Percentiles rank a stretch among this genome's conserved stretches.
These are phyloP conservation scores for Sebastes umbrosus DNA, from an alignment of 2,797 vertebrate genomes.

Conservation along the genomic window DNA sequence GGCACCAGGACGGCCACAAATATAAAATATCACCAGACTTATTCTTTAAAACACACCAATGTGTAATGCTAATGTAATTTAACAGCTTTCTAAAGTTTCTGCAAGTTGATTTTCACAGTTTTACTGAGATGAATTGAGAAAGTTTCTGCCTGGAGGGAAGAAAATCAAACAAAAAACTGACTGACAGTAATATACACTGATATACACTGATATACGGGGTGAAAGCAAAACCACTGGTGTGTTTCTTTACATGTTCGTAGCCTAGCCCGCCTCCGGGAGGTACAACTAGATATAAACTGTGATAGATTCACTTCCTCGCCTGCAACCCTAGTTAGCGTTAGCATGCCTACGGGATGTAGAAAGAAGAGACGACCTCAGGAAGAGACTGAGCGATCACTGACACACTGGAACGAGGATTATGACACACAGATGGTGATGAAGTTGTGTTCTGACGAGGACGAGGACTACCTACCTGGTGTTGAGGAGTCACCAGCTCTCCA, in stretches of 20 bases:
- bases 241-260: background rate
- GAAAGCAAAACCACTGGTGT: background rate
- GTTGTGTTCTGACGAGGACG: background rate
- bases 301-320: background rate
- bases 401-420: background rate
- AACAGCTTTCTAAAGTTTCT: background rate
- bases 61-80: background rate
- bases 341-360: slow-evolving; percentile 6
- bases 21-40: background rate
- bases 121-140: background rate
- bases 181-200: background rate
- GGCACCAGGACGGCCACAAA: too few relatives aligned
- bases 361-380: background rate
- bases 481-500: background rate
- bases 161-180: background rate
- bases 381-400: background rate
- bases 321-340: slow-evolving; percentile 2
- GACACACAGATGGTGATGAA: background rate
- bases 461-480: too few relatives aligned
- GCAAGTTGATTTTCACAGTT: background rate
- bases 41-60: background rate
- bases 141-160: background rate
- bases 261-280: background rate
- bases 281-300: background rate
- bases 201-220: too few relatives aligned